Percentiles rank a stretch among this genome's conserved stretches.
Evolutionary conservation across 23 tunicate genomes (phyloP).

Genomic region (Oikopleura vanhoeffeni): DNA sequence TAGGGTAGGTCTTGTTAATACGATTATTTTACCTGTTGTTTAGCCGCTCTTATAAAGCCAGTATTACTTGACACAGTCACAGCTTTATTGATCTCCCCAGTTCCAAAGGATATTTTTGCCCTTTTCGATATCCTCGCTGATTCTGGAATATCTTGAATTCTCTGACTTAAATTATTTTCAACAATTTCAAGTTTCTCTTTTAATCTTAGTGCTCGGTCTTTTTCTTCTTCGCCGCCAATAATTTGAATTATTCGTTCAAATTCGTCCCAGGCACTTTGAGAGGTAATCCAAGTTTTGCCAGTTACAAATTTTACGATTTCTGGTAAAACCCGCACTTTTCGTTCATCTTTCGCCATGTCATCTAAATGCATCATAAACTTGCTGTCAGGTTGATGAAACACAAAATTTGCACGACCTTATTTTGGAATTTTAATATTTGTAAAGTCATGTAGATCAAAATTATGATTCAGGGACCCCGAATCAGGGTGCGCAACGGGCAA

Average conservation of each 20-base stretch:
- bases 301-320: not conserved
- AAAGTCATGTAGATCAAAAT: not conserved
- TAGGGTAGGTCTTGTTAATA: too few species aligned
- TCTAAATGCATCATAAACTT: not conserved
- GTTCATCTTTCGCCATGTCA: slow-evolving; percentile 1
- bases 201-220: not conserved
- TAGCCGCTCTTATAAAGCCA: not conserved
- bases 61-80: slow-evolving; percentile 1
- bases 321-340: not conserved
- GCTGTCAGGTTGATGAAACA: not conserved
- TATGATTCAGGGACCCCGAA: not conserved
- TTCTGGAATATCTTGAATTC: not conserved
- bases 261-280: not conserved
- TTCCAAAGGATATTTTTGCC: slow-evolving; percentile 5
- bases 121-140: not conserved
- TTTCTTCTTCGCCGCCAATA: not conserved
- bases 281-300: not conserved
- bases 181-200: not conserved
- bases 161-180: not conserved
- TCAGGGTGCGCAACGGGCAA: too few species aligned
- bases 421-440: too few species aligned
- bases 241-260: not conserved
- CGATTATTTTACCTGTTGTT: not conserved
- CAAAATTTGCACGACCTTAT: not conserved
- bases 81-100: not conserved